Evolutionary conservation across 1,140 invertebrate species (phyloP).

Genomic region (Oedothorax gibbosus): DNA sequence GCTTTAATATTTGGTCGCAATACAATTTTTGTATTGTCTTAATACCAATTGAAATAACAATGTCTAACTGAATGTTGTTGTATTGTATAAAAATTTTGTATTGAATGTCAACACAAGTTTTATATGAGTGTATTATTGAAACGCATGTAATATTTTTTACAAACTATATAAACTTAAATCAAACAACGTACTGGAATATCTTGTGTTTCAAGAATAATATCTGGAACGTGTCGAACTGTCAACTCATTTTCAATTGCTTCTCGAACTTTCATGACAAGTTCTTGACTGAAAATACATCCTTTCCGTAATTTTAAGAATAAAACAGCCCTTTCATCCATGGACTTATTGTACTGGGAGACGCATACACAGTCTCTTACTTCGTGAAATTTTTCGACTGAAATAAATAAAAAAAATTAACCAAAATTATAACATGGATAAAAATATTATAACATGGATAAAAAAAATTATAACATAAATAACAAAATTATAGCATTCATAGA

Average conservation of each 20-base stretch:
- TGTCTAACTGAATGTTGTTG: no score
- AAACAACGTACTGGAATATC: slow-evolving; percentile 73
- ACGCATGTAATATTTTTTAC: background rate
- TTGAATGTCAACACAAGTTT: no score
- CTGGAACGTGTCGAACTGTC: slow-evolving; percentile 73
- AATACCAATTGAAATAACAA: no score
- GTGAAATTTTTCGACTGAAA: slow-evolving; percentile 69
- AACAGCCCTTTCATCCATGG: slow-evolving; percentile 72
- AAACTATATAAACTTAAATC: background rate
- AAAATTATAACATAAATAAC: no score
- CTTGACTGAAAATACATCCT: slow-evolving; percentile 67
- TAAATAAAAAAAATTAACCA: background rate
- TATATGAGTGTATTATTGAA: no score
- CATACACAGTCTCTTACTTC: slow-evolving; percentile 73
- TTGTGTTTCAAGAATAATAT: slow-evolving; percentile 69
- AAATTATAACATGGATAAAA: no score
- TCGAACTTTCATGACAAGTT: slow-evolving; percentile 69
- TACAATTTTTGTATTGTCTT: no score
- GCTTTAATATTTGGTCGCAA: no score
- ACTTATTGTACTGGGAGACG: slow-evolving; percentile 68
- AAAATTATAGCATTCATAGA: no score
- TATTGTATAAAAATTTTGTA: no score
- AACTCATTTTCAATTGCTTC: slow-evolving; percentile 69
- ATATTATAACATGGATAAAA: no score
- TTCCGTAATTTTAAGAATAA: slow-evolving; percentile 72